phyloP scores from a whole-genome alignment of 2,113 vertebrate species.

The Okapia johnstoni region DNA sequence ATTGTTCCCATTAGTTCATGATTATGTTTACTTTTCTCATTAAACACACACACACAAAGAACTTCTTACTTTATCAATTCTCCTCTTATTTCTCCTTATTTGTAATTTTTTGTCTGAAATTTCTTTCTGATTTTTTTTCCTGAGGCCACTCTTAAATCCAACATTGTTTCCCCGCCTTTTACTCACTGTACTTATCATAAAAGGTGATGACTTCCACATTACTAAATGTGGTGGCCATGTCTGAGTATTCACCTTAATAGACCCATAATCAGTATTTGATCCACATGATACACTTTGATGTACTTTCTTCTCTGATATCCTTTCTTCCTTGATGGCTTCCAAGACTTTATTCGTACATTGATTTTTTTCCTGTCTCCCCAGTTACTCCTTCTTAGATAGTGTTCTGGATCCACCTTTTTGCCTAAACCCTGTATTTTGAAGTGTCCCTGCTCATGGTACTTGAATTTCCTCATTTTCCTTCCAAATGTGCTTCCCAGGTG shows the following conservation, averaged over 20 bases:
- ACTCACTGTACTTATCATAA: neutral
- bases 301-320: neutral
- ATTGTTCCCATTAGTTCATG: neutral
- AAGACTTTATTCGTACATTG: accelerated
- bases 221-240: neutral
- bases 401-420: neutral
- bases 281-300: neutral
- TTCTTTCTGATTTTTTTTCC: neutral
- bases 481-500: neutral
- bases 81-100: neutral
- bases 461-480: neutral
- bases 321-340: neutral
- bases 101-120: neutral
- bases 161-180: neutral
- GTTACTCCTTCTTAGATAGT: neutral
- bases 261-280: neutral
- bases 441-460: neutral
- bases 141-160: neutral
- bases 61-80: neutral
- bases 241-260: neutral
- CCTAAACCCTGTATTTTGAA: neutral
- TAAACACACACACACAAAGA: neutral
- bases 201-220: neutral
- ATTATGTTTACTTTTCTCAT: neutral
- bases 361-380: neutral